Percentiles rank a stretch among this genome's conserved stretches.
These are phyloP conservation scores for Crocuta crocuta DNA, from an alignment of 2,113 vertebrate species.

Conservation along the genomic window DNA sequence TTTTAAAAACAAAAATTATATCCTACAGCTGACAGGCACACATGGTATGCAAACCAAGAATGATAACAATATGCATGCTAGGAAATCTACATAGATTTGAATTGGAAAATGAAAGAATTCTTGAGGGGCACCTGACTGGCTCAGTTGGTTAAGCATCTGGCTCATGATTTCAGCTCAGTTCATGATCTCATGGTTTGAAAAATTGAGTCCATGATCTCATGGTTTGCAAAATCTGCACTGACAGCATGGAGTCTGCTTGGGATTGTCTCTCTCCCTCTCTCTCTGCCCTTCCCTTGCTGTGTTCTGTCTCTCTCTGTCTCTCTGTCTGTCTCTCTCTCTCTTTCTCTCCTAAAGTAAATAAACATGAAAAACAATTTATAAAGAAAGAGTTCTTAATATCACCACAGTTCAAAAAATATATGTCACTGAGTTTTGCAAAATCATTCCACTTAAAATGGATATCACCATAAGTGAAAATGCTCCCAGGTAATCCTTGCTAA, in stretches of 20 bases:
- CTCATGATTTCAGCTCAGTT: too few species aligned
- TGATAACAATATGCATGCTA: neutral
- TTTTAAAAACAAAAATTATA: neutral
- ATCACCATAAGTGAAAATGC: neutral
- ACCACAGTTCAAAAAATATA: neutral
- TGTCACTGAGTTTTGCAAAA: neutral
- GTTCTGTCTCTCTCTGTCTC: too few species aligned
- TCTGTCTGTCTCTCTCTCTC: too few species aligned
- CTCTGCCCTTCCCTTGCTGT: too few species aligned
- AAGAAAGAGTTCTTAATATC: neutral
- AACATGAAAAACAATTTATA: too few species aligned
- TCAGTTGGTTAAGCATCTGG: too few species aligned
- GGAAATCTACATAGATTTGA: neutral
- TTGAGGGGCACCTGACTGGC: neutral
- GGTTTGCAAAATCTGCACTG: too few species aligned
- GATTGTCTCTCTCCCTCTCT: too few species aligned
- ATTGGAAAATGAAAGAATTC: neutral
- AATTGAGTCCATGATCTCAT: too few species aligned
- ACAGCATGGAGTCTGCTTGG: too few species aligned
- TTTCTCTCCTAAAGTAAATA: too few species aligned
- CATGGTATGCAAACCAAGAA: neutral
- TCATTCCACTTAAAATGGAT: neutral
- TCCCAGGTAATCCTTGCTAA: neutral
- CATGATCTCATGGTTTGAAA: too few species aligned
- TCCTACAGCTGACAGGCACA: neutral